phyloP scores from a whole-genome alignment of 2,113 vertebrate species.

The Butorides virescens region DNA sequence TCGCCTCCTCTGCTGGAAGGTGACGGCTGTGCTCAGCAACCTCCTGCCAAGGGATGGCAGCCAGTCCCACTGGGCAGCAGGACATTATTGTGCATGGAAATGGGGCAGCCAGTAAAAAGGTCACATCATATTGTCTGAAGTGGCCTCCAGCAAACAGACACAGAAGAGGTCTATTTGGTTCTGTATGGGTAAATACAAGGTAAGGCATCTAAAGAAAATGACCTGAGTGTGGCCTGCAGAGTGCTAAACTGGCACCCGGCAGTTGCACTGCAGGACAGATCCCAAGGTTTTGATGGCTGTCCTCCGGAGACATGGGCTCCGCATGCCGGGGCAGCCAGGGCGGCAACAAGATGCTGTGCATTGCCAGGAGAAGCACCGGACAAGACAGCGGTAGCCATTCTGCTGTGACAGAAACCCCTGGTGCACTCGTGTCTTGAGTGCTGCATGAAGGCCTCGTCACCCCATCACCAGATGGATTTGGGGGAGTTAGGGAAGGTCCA shows the following conservation, averaged over 20 bases:
- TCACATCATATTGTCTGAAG: background rate
- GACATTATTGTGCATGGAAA: background rate
- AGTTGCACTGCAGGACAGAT: background rate
- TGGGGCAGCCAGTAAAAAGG: background rate
- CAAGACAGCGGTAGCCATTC: background rate
- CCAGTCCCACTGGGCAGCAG: background rate
- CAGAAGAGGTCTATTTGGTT: background rate
- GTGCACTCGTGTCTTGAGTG: accelerated
- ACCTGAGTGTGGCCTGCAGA: background rate
- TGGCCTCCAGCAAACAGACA: background rate
- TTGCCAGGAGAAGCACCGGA: background rate
- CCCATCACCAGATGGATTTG: no score
- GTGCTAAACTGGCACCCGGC: background rate
- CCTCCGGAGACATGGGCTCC: background rate
- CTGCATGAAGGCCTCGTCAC: background rate
- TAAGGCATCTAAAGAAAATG: background rate
- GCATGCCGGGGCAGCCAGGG: background rate
- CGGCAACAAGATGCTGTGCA: accelerated
- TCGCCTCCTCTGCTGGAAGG: background rate
- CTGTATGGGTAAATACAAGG: background rate
- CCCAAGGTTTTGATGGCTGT: no score
- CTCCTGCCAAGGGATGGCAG: background rate
- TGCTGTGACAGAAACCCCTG: background rate
- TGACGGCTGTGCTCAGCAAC: background rate
- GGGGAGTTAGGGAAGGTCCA: background rate